These are phyloP conservation scores for Erynnis tages DNA, from an alignment of 2,888 invertebrate species.

Conservation along the genomic window DNA sequence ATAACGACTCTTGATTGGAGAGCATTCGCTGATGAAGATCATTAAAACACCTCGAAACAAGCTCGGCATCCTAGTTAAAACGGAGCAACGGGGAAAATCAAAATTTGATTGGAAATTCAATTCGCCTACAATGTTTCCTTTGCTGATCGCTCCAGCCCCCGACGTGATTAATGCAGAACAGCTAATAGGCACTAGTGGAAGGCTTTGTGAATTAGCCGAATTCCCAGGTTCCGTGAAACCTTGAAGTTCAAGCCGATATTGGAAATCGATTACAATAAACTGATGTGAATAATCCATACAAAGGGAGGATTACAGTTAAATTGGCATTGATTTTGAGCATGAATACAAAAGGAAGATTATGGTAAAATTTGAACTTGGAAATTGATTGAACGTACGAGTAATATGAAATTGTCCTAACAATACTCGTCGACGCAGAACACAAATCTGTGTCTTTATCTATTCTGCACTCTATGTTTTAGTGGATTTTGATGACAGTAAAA, in stretches of 20 bases:
- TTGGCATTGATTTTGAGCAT: too few relatives aligned
- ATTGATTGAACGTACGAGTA: too few relatives aligned
- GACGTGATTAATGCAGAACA: conserved; percentile 15
- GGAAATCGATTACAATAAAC: neutral
- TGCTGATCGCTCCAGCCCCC: conserved; percentile 14
- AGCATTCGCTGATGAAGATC: neutral
- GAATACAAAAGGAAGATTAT: too few relatives aligned
- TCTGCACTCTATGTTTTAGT: too few relatives aligned
- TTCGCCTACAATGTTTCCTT: conserved; percentile 17
- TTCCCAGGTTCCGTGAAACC: conserved; percentile 7
- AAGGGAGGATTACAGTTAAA: neutral
- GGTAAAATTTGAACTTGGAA: too few relatives aligned
- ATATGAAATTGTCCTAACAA: too few relatives aligned
- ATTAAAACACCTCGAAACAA: conserved; percentile 4
- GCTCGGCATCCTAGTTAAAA: neutral
- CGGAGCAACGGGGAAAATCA: conserved; percentile 8
- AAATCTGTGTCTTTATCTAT: too few relatives aligned
- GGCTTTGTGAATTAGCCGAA: conserved; percentile 16
- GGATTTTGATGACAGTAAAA: too few relatives aligned
- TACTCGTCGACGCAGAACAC: too few relatives aligned
- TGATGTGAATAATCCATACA: neutral
- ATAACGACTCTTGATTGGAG: neutral
- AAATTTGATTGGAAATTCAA: conserved; percentile 22
- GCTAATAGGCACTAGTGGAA: conserved; percentile 12
- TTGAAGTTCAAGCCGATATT: conserved; percentile 3